phyloP scores from a whole-genome alignment of 2,113 vertebrate genomes.

The Lipophrys pholis region DNA sequence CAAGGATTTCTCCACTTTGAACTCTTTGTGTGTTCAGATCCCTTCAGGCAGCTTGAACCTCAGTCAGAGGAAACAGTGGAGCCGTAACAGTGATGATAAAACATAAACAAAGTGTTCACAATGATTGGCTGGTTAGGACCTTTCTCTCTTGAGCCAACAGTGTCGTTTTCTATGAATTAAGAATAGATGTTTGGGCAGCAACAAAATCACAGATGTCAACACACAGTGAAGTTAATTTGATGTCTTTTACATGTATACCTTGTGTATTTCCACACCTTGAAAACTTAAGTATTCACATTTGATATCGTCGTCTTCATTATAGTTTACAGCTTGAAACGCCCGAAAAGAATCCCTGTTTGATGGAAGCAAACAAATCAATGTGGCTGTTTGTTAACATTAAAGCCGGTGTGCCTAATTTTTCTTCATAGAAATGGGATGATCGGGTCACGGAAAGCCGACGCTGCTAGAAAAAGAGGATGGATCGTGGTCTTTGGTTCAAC shows the following conservation, averaged over 20 bases:
- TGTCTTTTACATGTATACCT: slow-evolving; percentile 12
- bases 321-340: not conserved
- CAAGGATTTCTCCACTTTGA: slow-evolving; percentile 54
- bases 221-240: not conserved
- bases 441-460: not conserved
- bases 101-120: slow-evolving; percentile 23
- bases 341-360: no score
- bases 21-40: slow-evolving; percentile 58
- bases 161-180: slow-evolving; percentile 5
- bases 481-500: slow-evolving; percentile 69
- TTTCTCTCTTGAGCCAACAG: not conserved
- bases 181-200: slow-evolving; percentile 7
- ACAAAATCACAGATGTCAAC: slow-evolving; percentile 9
- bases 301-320: not conserved
- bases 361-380: no score
- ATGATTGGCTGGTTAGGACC: slow-evolving; percentile 47
- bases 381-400: no score
- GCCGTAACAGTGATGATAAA: slow-evolving; percentile 20
- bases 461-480: slow-evolving; percentile 38
- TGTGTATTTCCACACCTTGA: not conserved
- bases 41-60: slow-evolving; percentile 23
- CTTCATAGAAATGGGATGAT: not conserved
- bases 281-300: not conserved
- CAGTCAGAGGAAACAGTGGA: slow-evolving; percentile 30
- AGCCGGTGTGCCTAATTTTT: not conserved